Conservation (phyloP, 2,113 vertebrate species). For the Syngnathoides biaculeatus region DNA sequence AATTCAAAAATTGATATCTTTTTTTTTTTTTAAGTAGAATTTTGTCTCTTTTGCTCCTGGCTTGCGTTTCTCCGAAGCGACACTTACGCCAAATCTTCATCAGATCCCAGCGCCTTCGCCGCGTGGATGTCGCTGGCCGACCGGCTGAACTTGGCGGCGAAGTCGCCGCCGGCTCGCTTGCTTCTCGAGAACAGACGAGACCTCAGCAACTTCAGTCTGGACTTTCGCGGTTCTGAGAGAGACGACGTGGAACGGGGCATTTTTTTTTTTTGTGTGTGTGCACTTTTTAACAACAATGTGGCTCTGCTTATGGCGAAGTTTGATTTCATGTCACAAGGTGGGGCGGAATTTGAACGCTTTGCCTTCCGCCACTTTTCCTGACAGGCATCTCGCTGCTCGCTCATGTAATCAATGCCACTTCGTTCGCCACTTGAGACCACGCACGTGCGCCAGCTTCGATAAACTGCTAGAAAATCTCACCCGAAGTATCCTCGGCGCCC, state of each 20-base stretch:
- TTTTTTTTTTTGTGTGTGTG: too few relatives aligned
- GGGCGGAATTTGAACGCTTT: too few relatives aligned
- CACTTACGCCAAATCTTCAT: constrained; percentile 74
- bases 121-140: constrained; percentile 76
- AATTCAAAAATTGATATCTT: too few relatives aligned
- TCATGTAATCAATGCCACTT: too few relatives aligned
- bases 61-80: too few relatives aligned
- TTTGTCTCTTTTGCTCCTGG: too few relatives aligned
- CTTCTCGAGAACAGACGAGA: constrained; percentile 79
- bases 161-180: constrained; percentile 73
- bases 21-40: too few relatives aligned
- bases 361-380: too few relatives aligned
- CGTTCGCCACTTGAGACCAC: neutral
- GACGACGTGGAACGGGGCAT: neutral
- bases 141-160: constrained; percentile 75
- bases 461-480: constrained; percentile 62
- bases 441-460: neutral
- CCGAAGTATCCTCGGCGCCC: constrained; percentile 78
- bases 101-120: constrained; percentile 71
- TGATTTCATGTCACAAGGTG: too few relatives aligned
- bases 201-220: constrained; percentile 83
- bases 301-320: too few relatives aligned
- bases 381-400: too few relatives aligned
- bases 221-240: constrained; percentile 81
- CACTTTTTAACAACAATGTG: too few relatives aligned